Conservation (phyloP, 2,113 vertebrate species). For the Perca flavescens region DNA sequence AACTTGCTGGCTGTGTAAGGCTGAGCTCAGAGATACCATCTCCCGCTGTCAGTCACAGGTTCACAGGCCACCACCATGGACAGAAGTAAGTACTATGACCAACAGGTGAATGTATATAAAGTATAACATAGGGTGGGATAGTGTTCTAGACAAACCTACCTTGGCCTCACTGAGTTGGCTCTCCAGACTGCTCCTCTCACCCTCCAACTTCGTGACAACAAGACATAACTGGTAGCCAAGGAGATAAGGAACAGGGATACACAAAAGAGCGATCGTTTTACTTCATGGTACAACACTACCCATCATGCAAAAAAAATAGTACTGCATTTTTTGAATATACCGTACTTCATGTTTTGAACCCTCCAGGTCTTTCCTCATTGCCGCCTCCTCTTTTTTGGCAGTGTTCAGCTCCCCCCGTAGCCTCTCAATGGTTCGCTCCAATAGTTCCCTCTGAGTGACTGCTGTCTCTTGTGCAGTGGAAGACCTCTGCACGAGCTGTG, state of each 20-base stretch:
- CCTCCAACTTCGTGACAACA: conserved; percentile 60
- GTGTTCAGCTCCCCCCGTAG: conserved; percentile 74
- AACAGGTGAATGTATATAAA: neutral
- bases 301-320: neutral
- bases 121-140: neutral
- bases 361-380: conserved; percentile 63
- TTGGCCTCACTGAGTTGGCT: conserved; percentile 76
- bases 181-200: conserved; percentile 76
- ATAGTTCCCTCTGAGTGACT: conserved; percentile 69
- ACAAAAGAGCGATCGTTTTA: neutral
- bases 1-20: conserved; percentile 68
- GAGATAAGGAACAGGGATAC: neutral
- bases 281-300: neutral
- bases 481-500: conserved; percentile 74
- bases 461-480: conserved; percentile 60
- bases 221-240: conserved; percentile 68
- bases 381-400: conserved; percentile 62
- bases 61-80: neutral
- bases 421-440: conserved; percentile 73
- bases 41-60: conserved; percentile 70
- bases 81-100: neutral
- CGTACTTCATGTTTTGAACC: conserved; percentile 65
- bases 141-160: conserved; percentile 59
- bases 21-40: conserved; percentile 65
- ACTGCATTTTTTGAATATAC: neutral